Conservation (phyloP, 2,113 vertebrate species). For the Drymodes brunneopygia region DNA sequence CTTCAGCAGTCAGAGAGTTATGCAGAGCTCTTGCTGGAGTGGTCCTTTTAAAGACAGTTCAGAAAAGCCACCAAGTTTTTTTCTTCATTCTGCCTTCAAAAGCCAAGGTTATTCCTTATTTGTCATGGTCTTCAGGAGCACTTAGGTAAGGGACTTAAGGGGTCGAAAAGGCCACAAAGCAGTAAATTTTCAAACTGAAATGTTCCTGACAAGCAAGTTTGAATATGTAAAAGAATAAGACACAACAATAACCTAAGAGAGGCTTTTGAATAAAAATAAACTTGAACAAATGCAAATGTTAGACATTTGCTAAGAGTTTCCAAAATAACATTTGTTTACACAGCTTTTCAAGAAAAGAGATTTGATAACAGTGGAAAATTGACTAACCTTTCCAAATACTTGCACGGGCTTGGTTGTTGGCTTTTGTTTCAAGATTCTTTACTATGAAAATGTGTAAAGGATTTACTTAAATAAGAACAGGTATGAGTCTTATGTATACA, state of each 20-base stretch:
- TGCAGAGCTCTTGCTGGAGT: neutral
- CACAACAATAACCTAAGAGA: neutral
- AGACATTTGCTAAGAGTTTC: neutral
- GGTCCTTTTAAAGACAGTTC: neutral
- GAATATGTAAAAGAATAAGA: neutral
- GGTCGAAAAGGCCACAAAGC: neutral
- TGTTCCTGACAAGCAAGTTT: neutral
- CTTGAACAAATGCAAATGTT: neutral
- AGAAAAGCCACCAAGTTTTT: neutral
- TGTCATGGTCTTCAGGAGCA: neutral
- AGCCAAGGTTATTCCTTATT: neutral
- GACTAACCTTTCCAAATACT: constrained; percentile 18
- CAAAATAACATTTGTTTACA: constrained; percentile 15
- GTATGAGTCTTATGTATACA: neutral
- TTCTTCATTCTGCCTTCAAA: neutral
- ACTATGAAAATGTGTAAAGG: neutral
- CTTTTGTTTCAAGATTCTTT: neutral
- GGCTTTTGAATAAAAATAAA: neutral
- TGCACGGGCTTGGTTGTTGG: neutral
- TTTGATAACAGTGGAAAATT: constrained; percentile 2
- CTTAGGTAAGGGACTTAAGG: neutral
- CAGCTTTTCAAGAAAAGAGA: constrained; percentile 19
- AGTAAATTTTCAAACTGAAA: neutral
- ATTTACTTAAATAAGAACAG: neutral
- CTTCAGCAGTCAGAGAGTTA: neutral